Percentiles rank a stretch among this genome's conserved stretches.
phyloP scores from a whole-genome alignment of 2,888 invertebrate species.

The Tolmerus cingulatus region DNA sequence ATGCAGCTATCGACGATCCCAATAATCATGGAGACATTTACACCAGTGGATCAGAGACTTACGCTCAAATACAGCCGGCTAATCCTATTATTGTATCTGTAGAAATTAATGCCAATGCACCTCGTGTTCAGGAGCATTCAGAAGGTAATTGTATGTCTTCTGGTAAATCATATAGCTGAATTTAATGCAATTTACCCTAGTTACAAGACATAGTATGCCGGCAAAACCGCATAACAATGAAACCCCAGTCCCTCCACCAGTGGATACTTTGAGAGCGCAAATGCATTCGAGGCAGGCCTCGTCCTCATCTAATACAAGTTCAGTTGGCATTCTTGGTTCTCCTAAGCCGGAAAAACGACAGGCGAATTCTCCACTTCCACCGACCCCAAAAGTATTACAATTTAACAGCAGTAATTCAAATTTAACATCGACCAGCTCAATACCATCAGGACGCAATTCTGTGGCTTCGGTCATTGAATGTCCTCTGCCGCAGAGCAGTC shows the following conservation, averaged over 20 bases:
- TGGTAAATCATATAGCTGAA: neutral
- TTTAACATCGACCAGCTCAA: constrained; percentile 56
- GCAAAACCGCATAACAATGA: constrained; percentile 47
- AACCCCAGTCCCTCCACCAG: constrained; percentile 66
- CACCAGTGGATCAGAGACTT: constrained; percentile 84
- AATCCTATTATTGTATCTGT: constrained; percentile 62
- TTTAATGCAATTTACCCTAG: neutral
- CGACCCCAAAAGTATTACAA: constrained; percentile 69
- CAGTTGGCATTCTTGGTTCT: constrained; percentile 79
- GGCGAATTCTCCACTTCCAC: constrained; percentile 87
- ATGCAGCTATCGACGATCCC: constrained; percentile 88
- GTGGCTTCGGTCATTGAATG: constrained; percentile 63
- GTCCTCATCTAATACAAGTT: constrained; percentile 73
- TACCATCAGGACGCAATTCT: constrained; percentile 58
- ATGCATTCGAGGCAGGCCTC: constrained; percentile 74
- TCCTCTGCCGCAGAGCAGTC: constrained; percentile 55
- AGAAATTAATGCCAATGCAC: constrained; percentile 58
- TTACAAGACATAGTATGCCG: constrained; percentile 61
- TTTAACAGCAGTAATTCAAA: constrained; percentile 59
- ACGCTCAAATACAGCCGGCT: constrained; percentile 80
- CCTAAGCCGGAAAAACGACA: constrained; percentile 90
- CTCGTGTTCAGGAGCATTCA: constrained; percentile 17
- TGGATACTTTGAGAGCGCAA: constrained; percentile 67
- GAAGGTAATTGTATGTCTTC: neutral
- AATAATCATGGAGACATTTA: constrained; percentile 69